These are phyloP conservation scores for Meles meles DNA, from an alignment of 2,113 vertebrate genomes.

Conservation along the genomic window DNA sequence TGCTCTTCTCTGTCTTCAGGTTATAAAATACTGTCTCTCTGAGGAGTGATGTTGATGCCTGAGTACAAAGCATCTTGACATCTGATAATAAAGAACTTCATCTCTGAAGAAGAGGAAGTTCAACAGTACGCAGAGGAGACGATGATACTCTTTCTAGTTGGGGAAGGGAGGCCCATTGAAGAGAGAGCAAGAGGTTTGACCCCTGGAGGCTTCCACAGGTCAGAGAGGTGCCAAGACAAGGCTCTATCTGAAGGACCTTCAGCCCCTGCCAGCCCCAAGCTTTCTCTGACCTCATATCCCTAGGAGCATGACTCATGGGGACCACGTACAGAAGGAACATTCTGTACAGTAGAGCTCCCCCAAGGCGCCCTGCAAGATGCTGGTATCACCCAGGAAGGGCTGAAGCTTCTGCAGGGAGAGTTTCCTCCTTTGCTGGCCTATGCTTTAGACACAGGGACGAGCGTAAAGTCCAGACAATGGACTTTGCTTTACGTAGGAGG, in stretches of 20 bases:
- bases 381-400: not conserved
- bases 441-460: not conserved
- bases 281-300: not conserved
- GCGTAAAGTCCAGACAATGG: not conserved
- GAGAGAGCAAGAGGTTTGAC: not conserved
- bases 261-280: not conserved
- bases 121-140: not conserved
- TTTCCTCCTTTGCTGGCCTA: not conserved
- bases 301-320: not conserved
- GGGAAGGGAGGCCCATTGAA: not conserved
- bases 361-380: not conserved
- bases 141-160: not conserved
- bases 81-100: not conserved
- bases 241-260: not conserved
- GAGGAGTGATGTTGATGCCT: not conserved
- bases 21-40: not conserved
- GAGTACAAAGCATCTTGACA: not conserved
- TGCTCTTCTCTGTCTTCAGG: not conserved
- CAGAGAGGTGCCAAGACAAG: not conserved
- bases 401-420: not conserved
- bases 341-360: not conserved
- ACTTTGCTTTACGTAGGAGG: not conserved
- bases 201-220: not conserved
- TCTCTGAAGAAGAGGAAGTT: not conserved
- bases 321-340: not conserved